phyloP scores from a whole-genome alignment of 2,888 invertebrate species.

The Agonum fuliginosum region DNA sequence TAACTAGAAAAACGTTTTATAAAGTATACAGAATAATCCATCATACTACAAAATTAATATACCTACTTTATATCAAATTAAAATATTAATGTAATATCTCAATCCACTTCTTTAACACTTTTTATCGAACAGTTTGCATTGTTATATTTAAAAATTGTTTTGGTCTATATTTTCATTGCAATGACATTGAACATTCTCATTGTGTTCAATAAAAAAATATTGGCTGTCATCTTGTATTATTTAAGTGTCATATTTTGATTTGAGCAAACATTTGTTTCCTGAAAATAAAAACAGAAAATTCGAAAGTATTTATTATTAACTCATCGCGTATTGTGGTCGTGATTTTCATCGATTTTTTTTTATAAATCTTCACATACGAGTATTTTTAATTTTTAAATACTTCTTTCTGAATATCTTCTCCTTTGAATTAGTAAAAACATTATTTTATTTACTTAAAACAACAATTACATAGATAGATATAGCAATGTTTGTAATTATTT shows the following conservation, averaged over 20 bases:
- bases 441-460: too few species aligned
- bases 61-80: background rate
- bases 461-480: too few species aligned
- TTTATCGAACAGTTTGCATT: background rate
- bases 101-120: background rate
- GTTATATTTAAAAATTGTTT: constrained; percentile 4
- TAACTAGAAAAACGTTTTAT: too few species aligned
- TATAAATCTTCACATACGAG: too few species aligned
- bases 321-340: too few species aligned
- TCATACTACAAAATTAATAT: background rate
- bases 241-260: background rate
- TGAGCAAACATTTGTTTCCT: constrained; percentile 4
- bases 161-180: background rate
- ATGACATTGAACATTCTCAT: background rate
- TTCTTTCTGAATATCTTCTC: too few species aligned
- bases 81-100: too few species aligned
- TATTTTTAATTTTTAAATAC: background rate
- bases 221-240: background rate
- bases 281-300: background rate
- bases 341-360: too few species aligned
- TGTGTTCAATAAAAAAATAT: background rate
- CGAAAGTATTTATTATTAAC: background rate
- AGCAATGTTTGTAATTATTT: too few species aligned
- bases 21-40: background rate
- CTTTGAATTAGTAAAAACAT: too few species aligned